Evolutionary conservation across 1,140 invertebrate genomes (phyloP).

Genomic region (Drosophila pseudoobscura): DNA sequence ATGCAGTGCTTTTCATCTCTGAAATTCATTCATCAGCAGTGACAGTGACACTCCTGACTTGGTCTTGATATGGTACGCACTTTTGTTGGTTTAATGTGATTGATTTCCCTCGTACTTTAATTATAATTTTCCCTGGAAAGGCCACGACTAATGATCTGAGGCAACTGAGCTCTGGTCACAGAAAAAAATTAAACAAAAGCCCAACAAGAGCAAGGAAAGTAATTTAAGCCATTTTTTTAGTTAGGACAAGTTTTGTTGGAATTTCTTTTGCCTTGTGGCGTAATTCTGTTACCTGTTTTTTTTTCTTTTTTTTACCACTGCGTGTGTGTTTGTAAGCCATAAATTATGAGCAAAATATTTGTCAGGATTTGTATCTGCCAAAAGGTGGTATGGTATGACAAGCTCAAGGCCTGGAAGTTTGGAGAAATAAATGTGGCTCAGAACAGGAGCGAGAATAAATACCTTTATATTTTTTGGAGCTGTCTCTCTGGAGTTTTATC

Average conservation of each 20-base stretch:
- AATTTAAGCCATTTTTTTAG: conserved; percentile 15
- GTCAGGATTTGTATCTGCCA: conserved; percentile 50
- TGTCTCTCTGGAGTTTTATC: neutral
- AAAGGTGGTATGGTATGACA: conserved; percentile 6
- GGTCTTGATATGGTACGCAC: conserved; percentile 20
- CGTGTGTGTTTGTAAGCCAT: conserved; percentile 45
- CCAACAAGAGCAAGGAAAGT: conserved; percentile 4
- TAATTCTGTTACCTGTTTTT: conserved; percentile 17
- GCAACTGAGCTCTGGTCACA: neutral
- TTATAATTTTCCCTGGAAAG: conserved; percentile 29
- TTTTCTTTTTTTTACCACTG: conserved; percentile 23
- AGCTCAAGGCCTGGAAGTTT: neutral
- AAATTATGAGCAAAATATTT: conserved; percentile 66
- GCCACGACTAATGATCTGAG: conserved; percentile 41
- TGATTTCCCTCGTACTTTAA: conserved; percentile 61
- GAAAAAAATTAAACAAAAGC: conserved; percentile 6
- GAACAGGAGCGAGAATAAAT: neutral
- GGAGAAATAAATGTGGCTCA: neutral
- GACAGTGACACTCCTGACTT: conserved; percentile 12
- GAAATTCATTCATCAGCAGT: neutral
- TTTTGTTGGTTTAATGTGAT: conserved; percentile 61
- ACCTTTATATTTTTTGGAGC: neutral
- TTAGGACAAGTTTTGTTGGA: neutral
- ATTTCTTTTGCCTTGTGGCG: conserved; percentile 28
- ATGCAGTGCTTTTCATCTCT: conserved; percentile 19